Conservation (phyloP, 2,113 vertebrate species). For the Toxotes jaculatrix region DNA sequence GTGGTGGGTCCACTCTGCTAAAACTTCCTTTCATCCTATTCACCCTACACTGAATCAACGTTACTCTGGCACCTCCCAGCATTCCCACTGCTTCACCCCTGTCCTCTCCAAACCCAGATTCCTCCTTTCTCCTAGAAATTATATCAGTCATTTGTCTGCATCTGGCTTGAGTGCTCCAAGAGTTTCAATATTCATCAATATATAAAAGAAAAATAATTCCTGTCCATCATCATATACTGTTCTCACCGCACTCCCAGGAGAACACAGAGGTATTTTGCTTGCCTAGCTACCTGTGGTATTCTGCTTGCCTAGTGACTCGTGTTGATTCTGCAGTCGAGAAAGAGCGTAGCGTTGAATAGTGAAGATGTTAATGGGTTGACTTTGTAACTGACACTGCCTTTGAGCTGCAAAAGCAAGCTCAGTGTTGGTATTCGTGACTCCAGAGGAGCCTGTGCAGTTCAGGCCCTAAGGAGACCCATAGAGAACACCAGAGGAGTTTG, state of each 20-base stretch:
- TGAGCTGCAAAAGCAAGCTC: slow-evolving; percentile 58
- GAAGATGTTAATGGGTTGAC: slow-evolving; percentile 79
- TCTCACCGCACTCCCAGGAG: slow-evolving; percentile 54
- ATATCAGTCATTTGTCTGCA: slow-evolving; percentile 72
- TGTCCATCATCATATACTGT: slow-evolving; percentile 64
- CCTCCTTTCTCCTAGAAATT: slow-evolving; percentile 67
- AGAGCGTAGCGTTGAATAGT: slow-evolving; percentile 53
- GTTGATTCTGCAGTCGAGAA: slow-evolving; percentile 67
- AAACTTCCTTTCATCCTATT: slow-evolving; percentile 50
- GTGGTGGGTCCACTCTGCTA: slow-evolving; percentile 52
- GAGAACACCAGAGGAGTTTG: slow-evolving; percentile 45
- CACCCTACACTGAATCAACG: slow-evolving; percentile 74
- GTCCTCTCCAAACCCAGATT: slow-evolving; percentile 52
- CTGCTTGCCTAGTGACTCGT: slow-evolving; percentile 43
- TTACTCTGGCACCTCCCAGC: slow-evolving; percentile 72
- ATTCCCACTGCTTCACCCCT: slow-evolving; percentile 65
- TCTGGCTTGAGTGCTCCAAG: slow-evolving; percentile 37
- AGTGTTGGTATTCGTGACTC: slow-evolving; percentile 66
- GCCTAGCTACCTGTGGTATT: slow-evolving; percentile 58
- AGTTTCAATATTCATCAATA: slow-evolving; percentile 63
- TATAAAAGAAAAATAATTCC: slow-evolving; percentile 67
- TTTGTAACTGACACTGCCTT: slow-evolving; percentile 77
- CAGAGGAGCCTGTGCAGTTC: slow-evolving; percentile 38
- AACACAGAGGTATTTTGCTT: slow-evolving; percentile 47
- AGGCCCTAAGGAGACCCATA: slow-evolving; percentile 44